Conservation (phyloP, 2,888 invertebrate genomes). For the Cacoxenus indagator region DNA sequence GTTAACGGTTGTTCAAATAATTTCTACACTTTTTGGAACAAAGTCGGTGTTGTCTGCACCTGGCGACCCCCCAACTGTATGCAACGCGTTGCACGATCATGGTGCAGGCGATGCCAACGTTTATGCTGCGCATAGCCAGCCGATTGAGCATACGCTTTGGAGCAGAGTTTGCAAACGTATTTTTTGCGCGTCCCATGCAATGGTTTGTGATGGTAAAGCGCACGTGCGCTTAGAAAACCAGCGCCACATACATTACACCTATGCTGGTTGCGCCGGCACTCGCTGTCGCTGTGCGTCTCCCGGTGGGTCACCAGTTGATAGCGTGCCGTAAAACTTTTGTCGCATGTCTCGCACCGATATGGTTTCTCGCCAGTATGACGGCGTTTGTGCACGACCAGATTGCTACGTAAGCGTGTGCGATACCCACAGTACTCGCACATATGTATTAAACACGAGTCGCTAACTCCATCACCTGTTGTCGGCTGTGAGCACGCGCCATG, state of each 20-base stretch:
- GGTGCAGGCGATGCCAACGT: constrained; percentile 47
- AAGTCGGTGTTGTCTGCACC: too few relatives aligned
- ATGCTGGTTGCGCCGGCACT: constrained; percentile 39
- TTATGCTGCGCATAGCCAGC: constrained; percentile 61
- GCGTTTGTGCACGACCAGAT: constrained; percentile 48
- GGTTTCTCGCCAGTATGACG: constrained; percentile 55
- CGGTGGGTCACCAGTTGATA: constrained; percentile 46
- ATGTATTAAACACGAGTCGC: constrained; percentile 27
- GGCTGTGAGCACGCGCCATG: background rate
- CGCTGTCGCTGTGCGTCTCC: constrained; percentile 41
- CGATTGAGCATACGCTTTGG: constrained; percentile 54
- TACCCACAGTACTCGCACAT: constrained; percentile 59
- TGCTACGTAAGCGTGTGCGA: constrained; percentile 45
- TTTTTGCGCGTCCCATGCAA: constrained; percentile 47
- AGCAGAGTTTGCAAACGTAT: constrained; percentile 52
- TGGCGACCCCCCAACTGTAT: background rate
- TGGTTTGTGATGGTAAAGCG: constrained; percentile 52
- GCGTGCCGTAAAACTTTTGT: constrained; percentile 44
- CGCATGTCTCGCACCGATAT: constrained; percentile 45
- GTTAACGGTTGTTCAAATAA: background rate
- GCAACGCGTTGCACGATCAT: constrained; percentile 34
- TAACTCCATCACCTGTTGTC: background rate
- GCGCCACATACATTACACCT: constrained; percentile 47
- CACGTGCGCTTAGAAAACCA: constrained; percentile 52
- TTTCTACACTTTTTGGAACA: too few relatives aligned